phyloP scores from a whole-genome alignment of 1,140 invertebrate genomes.

The Gonioctena quinquepunctata region DNA sequence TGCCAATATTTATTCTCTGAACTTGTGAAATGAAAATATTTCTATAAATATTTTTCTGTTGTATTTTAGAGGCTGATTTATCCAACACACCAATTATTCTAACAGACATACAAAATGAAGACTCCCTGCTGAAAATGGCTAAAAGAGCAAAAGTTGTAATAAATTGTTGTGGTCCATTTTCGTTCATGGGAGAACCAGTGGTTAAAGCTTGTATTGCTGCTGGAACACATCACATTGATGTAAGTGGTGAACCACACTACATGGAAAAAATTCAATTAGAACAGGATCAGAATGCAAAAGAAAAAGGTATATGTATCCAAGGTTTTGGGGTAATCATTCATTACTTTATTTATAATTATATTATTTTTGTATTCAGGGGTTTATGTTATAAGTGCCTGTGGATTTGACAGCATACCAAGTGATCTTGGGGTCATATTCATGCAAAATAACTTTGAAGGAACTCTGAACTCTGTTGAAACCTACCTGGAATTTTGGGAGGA shows the following conservation, averaged over 20 bases:
- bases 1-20: no score
- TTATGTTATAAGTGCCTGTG: slow-evolving; percentile 86
- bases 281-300: slow-evolving; percentile 76
- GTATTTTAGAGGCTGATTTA: slow-evolving; percentile 63
- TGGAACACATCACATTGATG: slow-evolving; percentile 85
- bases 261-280: slow-evolving; percentile 83
- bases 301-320: no score
- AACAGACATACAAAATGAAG: slow-evolving; percentile 75
- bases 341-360: background rate
- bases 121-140: slow-evolving; percentile 77
- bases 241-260: slow-evolving; percentile 86
- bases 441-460: slow-evolving; percentile 73
- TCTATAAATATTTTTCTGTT: no score
- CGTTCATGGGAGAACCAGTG: slow-evolving; percentile 87
- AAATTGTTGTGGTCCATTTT: slow-evolving; percentile 89
- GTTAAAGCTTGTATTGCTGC: slow-evolving; percentile 84
- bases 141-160: slow-evolving; percentile 72
- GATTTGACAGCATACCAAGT: slow-evolving; percentile 85
- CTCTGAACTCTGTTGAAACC: slow-evolving; percentile 75
- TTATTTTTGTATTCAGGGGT: slow-evolving; percentile 57
- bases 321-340: no score
- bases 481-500: slow-evolving; percentile 62
- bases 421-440: slow-evolving; percentile 82
- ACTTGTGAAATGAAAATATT: background rate
- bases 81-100: slow-evolving; percentile 69